Conservation (phyloP, 2,888 invertebrate species). For the Trimorus sp. region DNA sequence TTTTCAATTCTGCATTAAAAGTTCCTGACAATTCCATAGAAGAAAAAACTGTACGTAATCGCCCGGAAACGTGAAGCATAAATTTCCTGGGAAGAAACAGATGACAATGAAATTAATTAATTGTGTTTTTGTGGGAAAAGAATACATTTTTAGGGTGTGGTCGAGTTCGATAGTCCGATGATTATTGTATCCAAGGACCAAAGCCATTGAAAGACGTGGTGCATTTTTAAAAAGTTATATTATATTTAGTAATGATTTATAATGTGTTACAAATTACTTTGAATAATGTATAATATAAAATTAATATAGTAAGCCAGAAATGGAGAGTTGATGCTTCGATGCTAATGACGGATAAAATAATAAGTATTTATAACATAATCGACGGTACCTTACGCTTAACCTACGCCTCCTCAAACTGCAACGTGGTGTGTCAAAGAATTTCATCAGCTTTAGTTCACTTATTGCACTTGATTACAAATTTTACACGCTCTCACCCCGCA, state of each 20-base stretch:
- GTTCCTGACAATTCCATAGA: too few species aligned
- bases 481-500: slow-evolving; percentile 50
- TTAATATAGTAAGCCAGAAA: slow-evolving; percentile 57
- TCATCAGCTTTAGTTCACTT: slow-evolving; percentile 56
- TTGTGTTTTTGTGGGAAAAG: too few species aligned
- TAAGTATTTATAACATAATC: slow-evolving; percentile 58
- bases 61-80: too few species aligned
- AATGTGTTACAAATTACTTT: slow-evolving; percentile 63
- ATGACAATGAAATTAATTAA: too few species aligned
- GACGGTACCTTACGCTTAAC: slow-evolving; percentile 49
- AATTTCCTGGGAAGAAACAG: too few species aligned
- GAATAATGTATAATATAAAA: slow-evolving; percentile 57
- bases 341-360: slow-evolving; percentile 59
- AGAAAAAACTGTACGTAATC: too few species aligned
- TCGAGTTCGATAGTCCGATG: too few species aligned
- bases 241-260: slow-evolving; percentile 62
- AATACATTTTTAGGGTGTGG: too few species aligned
- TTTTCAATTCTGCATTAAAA: too few species aligned
- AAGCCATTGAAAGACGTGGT: slow-evolving; percentile 26
- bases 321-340: slow-evolving; percentile 47
- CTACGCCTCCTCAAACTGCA: slow-evolving; percentile 38
- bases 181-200: too few species aligned
- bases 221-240: slow-evolving; percentile 57
- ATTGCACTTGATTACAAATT: slow-evolving; percentile 62
- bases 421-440: slow-evolving; percentile 34